These are phyloP conservation scores for Gallinago nigripennis DNA, from an alignment of 2,797 vertebrate species.

Conservation along the genomic window DNA sequence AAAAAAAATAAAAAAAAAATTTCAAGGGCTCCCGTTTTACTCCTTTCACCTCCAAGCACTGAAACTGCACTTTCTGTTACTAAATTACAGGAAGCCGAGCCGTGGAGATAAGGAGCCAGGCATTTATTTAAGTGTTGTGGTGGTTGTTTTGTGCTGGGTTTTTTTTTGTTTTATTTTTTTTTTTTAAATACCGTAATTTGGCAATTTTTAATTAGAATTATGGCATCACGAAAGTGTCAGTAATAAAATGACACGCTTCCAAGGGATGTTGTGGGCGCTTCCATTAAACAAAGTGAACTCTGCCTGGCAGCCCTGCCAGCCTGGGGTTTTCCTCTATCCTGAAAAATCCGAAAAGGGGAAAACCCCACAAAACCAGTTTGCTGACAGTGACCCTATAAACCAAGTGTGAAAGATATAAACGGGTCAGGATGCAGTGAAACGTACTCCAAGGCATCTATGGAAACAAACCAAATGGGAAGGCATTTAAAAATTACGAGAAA, in stretches of 20 bases:
- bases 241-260: conserved; percentile 1
- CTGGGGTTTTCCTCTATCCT: not conserved
- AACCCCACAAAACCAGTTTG: not conserved
- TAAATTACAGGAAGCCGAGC: conserved; percentile 63
- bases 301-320: not conserved
- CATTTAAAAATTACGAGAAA: not conserved
- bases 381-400: conserved; percentile 2
- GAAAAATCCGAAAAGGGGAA: not conserved
- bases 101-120: conserved; percentile 53
- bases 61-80: not conserved
- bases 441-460: not conserved
- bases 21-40: conserved; percentile 32
- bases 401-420: not conserved
- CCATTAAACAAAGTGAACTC: not conserved
- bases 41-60: not conserved
- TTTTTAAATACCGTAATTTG: not conserved
- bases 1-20: too few relatives aligned
- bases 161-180: not conserved
- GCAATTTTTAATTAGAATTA: not conserved
- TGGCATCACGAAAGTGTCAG: not conserved
- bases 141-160: not conserved
- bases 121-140: not conserved
- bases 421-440: not conserved
- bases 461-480: not conserved
- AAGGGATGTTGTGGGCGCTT: not conserved